phyloP scores from a whole-genome alignment of 2,113 vertebrate species.

The Laticauda colubrina region DNA sequence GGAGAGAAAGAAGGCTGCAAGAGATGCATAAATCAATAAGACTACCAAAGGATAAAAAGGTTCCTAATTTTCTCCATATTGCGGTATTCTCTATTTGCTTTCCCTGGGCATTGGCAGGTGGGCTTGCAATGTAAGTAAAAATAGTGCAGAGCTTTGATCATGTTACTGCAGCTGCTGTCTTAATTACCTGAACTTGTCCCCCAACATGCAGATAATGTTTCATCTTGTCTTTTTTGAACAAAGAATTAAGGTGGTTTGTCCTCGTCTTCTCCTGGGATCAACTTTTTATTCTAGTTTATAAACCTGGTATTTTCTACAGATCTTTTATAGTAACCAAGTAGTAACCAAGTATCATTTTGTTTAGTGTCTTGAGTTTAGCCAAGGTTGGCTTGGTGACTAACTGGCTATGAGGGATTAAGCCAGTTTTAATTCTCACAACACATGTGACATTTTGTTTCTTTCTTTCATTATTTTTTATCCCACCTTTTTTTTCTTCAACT shows the following conservation, averaged over 20 bases:
- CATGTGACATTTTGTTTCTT: neutral
- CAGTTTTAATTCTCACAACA: neutral
- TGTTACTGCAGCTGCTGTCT: neutral
- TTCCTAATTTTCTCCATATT: neutral
- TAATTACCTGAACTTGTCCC: neutral
- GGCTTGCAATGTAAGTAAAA: neutral
- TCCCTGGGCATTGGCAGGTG: neutral
- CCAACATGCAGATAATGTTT: neutral
- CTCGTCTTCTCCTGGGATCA: neutral
- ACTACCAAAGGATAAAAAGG: neutral
- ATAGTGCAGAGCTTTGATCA: neutral
- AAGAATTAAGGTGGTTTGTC: neutral
- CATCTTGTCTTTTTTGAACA: neutral
- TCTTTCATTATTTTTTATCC: neutral
- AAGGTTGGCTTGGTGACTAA: neutral
- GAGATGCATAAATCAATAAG: neutral
- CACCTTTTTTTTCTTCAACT: neutral
- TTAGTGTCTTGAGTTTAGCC: neutral
- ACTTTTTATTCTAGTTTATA: neutral
- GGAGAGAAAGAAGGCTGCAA: neutral
- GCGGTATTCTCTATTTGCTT: neutral
- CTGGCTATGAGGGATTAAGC: neutral
- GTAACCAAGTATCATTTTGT: neutral
- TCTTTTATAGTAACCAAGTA: neutral
- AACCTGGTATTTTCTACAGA: neutral